A percentile compares a stretch with the other conserved stretches of the same genome.
Evolutionary conservation across 2,888 invertebrate genomes (phyloP).

Genomic region (Tenodera sinensis): DNA sequence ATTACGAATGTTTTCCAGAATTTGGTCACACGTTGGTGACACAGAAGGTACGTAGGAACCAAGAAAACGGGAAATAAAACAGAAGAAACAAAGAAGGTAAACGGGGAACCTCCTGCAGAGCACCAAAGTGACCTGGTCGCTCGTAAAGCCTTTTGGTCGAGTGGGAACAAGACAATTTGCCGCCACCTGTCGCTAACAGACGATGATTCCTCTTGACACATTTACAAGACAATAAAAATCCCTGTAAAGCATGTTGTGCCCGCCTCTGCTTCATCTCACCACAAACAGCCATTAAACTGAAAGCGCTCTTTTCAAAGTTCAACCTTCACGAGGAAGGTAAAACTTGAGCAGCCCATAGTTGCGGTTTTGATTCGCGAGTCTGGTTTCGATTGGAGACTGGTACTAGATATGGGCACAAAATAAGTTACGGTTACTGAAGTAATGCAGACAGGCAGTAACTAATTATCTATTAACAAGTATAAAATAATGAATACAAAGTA

Average conservation of each 20-base stretch:
- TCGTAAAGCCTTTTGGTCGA: background rate
- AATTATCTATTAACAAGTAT: too few species aligned
- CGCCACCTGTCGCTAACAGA: background rate
- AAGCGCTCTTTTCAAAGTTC: background rate
- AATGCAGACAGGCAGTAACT: too few species aligned
- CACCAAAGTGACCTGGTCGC: background rate
- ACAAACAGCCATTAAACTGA: background rate
- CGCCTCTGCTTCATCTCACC: background rate
- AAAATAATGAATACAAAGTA: too few species aligned
- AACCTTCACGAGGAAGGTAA: background rate
- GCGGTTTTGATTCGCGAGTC: too few species aligned
- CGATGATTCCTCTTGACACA: background rate
- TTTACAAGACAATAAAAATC: conserved; percentile 8
- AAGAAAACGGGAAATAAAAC: background rate
- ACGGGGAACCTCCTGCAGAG: background rate
- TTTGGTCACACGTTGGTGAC: too few species aligned
- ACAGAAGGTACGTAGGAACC: too few species aligned
- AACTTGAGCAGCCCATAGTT: too few species aligned
- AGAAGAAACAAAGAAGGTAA: background rate
- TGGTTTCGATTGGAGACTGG: too few species aligned
- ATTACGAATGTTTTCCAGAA: too few species aligned
- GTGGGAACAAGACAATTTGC: background rate
- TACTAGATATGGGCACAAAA: too few species aligned
- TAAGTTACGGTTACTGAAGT: too few species aligned
- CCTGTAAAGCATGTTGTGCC: background rate